Evolutionary conservation across 2,797 vertebrate species (phyloP), one percentile per base, ranked within the genome.

Genomic region (Hemibagrus guttatus): DNA sequence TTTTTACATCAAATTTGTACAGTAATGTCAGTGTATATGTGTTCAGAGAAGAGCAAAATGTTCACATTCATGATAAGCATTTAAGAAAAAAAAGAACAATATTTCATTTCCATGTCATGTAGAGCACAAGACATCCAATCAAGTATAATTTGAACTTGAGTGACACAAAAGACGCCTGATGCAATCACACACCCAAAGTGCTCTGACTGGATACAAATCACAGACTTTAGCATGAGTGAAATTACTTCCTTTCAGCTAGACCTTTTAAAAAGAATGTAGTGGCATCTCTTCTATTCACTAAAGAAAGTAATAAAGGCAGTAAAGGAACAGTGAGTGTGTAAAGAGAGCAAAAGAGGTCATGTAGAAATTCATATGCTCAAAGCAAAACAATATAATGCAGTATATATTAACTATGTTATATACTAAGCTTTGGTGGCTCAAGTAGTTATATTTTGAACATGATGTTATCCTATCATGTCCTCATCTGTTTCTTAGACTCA

Each of bases 81-180:
- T 4, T 46, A 49, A 72, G 13, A 17, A 28, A 35, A 17, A 31
- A 56, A 39, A 2, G 49, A 39, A 58, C 9, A 71, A 58, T 58
- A 26, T 31, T 39, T 49, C 26, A 56, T 71, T 28, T 83, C 49
- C 31, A 71, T 58, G 28, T 12, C 66, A 83, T 26, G 49, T 68
- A 71, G 4, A 56, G 26, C 17, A 61, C 66, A 71, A 83, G n/a
- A 28, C 31, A 59, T 52, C 66, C 52, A 84, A 72, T 72, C 52
- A 72, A 69, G 31, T 23, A 35, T 59, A 58, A 84, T 84, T 59
- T 72, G 28, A 42, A 42, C 52, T 26, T 3, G 13, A 21, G 31
- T 71, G 49, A 72, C 82, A 84, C 21, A 71, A 59, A 72, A 72
- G 31, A 72, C 17, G n/a, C 39, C 58, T 84, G 54, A 84, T 59